Base-by-base conservation (phyloP, 2,888 invertebrate genomes). In the Eucera pruinosa region DNA sequence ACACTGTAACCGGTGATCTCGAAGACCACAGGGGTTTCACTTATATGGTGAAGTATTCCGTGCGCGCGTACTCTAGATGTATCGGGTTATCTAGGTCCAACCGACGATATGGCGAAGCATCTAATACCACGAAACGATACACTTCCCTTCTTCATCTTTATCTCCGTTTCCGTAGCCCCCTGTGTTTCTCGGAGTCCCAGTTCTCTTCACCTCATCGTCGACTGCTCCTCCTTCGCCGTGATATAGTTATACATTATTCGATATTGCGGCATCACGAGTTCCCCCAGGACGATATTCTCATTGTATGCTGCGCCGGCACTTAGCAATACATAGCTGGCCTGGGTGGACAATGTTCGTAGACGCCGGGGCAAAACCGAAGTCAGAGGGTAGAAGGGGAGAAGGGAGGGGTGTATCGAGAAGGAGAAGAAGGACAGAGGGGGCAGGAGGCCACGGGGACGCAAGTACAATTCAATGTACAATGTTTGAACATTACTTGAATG, bases 401-500 rank as follows among this genome's bases (percentile, higher is more conserved):
- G 75, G 41, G 62, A 71, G 67, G 36, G 13, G 33, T 30, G 47
- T n/a, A 23, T 65, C 6, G 57, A 55, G 55, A 55, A 23, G 61
- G 20, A 0, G 71, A 57, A 61, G 75, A 45, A 65, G 73, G 67
- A 41, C 30, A 23, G 36, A 68, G 66, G 70, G 78, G 70, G 69
- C 55, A 75, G 57, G 66, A 39, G 68, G 74, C 81, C 78, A 62
- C 64, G 80, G 75, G 81, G 78, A 80, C 82, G 85, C 86, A 84
- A 81, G 84, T 88, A 85, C 88, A 84, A 90, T 89, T 89, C 88
- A 90, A 89, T 88, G 89, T 87, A 86, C 89, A 84, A 87, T 87
- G 89, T 90, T 87, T 86, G 89, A 88, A 86, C 90, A 89, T 90
- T 90, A 87, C 89, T 90, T 86, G 90, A 90, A 91, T 90, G 88